Conservation (phyloP, 1,140 invertebrate genomes). For the Drosophila sproati region DNA sequence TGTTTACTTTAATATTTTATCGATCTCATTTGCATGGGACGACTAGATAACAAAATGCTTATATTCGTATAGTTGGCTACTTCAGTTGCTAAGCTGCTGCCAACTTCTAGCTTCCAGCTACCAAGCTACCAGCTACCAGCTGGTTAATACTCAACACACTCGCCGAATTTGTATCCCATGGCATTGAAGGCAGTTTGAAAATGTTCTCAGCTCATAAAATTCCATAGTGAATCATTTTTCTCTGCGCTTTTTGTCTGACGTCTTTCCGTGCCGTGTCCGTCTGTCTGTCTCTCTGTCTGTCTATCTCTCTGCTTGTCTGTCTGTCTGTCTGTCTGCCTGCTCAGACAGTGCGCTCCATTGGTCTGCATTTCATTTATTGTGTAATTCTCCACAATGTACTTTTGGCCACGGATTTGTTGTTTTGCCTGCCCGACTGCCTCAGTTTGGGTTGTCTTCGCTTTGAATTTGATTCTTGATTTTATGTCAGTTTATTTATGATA, state of each 20-base stretch:
- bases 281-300: not conserved
- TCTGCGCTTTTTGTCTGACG: slow-evolving; percentile 51
- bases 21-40: slow-evolving; percentile 72
- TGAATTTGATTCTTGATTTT: slow-evolving; percentile 84
- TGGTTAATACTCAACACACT: slow-evolving; percentile 21
- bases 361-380: slow-evolving; percentile 83
- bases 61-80: slow-evolving; percentile 48
- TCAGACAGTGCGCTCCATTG: slow-evolving; percentile 55
- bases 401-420: slow-evolving; percentile 78
- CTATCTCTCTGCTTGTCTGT: slow-evolving; percentile 8
- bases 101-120: not conserved
- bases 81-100: slow-evolving; percentile 47
- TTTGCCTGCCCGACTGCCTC: slow-evolving; percentile 34
- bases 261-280: slow-evolving; percentile 30
- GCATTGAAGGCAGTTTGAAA: slow-evolving; percentile 54
- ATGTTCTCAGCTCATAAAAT: slow-evolving; percentile 82
- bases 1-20: slow-evolving; percentile 73
- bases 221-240: slow-evolving; percentile 73
- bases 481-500: slow-evolving; percentile 84
- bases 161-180: slow-evolving; percentile 36
- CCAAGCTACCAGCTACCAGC: slow-evolving; percentile 5
- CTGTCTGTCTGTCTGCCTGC: slow-evolving; percentile 15
- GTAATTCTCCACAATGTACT: slow-evolving; percentile 80
- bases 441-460: slow-evolving; percentile 48
- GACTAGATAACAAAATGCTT: slow-evolving; percentile 34